phyloP scores from a whole-genome alignment of 2,113 vertebrate genomes.

The Cyprinodon tularosa region DNA sequence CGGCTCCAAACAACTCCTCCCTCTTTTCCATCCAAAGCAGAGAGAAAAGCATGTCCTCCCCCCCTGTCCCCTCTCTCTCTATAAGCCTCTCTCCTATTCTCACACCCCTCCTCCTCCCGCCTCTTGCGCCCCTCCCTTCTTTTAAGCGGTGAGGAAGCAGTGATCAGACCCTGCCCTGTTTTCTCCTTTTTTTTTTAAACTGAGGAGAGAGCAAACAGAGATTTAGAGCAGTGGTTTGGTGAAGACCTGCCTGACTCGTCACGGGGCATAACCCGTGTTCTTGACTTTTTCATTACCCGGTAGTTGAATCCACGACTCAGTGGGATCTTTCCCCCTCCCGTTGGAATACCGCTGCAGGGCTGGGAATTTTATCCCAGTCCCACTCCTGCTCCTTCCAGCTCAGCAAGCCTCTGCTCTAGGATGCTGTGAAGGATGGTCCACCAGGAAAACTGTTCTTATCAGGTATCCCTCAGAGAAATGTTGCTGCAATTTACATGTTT shows the following conservation, averaged over 20 bases:
- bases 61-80: slow-evolving; percentile 32
- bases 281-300: slow-evolving; percentile 3
- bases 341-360: slow-evolving; percentile 71
- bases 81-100: slow-evolving; percentile 50
- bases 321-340: slow-evolving; percentile 45
- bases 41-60: slow-evolving; percentile 52
- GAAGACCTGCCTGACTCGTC: slow-evolving; percentile 53
- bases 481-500: not conserved
- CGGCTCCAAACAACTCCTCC: slow-evolving; percentile 56
- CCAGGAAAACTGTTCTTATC: slow-evolving; percentile 93
- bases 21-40: slow-evolving; percentile 52
- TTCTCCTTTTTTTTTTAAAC: slow-evolving; percentile 53
- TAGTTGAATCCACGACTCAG: slow-evolving; percentile 61
- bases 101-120: slow-evolving; percentile 59
- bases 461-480: slow-evolving; percentile 78
- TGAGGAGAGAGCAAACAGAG: slow-evolving; percentile 50
- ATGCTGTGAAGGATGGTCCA: slow-evolving; percentile 94
- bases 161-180: slow-evolving; percentile 69
- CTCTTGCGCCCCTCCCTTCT: slow-evolving; percentile 59
- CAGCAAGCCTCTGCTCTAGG: slow-evolving; percentile 80
- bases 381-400: slow-evolving; percentile 45
- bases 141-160: slow-evolving; percentile 71
- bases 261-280: slow-evolving; percentile 65
- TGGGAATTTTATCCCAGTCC: slow-evolving; percentile 63
- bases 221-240: slow-evolving; percentile 13